A percentile compares a stretch with the other conserved stretches of the same genome.
Evolutionary conservation across 2,888 invertebrate species (phyloP).

Genomic region (Dilophus febrilis): DNA sequence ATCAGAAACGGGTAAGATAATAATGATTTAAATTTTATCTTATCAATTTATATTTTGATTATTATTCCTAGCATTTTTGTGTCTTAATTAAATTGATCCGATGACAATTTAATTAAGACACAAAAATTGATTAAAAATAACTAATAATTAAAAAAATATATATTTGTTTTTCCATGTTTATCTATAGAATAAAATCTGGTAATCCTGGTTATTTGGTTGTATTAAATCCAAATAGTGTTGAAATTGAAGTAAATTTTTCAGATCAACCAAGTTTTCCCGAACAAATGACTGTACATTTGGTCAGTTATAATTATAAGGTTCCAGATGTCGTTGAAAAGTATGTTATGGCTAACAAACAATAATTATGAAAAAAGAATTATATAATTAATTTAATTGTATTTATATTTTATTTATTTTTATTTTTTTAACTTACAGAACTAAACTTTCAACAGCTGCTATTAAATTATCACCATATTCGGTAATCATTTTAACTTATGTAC

Average conservation of each 20-base stretch:
- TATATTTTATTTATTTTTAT: not conserved
- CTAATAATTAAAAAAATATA: too few relatives aligned
- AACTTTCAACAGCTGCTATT: conserved; percentile 36
- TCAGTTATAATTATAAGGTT: conserved; percentile 35
- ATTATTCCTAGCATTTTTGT: too few relatives aligned
- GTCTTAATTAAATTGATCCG: too few relatives aligned
- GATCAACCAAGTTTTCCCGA: conserved; percentile 34
- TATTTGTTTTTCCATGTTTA: too few relatives aligned
- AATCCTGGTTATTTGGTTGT: conserved; percentile 60
- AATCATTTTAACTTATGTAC: conserved; percentile 52
- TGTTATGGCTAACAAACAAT: too few relatives aligned
- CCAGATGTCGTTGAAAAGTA: conserved; percentile 17
- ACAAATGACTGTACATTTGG: conserved; percentile 40
- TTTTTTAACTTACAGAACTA: conserved; percentile 34
- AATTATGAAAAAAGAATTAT: not conserved
- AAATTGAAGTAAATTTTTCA: conserved; percentile 38
- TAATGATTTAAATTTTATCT: too few relatives aligned
- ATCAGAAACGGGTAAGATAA: not conserved
- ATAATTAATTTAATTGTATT: not conserved
- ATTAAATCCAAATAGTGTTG: conserved; percentile 41
- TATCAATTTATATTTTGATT: too few relatives aligned
- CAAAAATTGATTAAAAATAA: too few relatives aligned
- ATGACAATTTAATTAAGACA: too few relatives aligned
- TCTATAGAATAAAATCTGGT: conserved; percentile 47
- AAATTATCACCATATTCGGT: conserved; percentile 44